These are phyloP conservation scores for Falco naumanni DNA, from an alignment of 2,797 vertebrate species.

Conservation along the genomic window DNA sequence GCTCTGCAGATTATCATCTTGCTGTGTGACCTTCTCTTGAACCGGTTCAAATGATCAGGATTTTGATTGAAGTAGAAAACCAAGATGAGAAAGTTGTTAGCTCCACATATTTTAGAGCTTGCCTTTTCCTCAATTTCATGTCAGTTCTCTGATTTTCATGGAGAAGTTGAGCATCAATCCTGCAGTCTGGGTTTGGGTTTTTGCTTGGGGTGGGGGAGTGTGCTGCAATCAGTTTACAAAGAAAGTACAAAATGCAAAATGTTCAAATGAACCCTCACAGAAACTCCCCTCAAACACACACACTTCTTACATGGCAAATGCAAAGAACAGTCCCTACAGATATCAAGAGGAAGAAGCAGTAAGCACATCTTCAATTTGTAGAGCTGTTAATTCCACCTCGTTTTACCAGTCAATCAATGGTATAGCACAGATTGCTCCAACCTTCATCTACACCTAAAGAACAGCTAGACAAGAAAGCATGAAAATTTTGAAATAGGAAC, in stretches of 20 bases:
- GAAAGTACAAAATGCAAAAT: not conserved
- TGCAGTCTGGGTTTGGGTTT: not conserved
- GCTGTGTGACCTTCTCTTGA: constrained; percentile 1
- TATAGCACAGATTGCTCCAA: not conserved
- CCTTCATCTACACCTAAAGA: not conserved
- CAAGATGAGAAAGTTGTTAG: not conserved
- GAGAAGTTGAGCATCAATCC: not conserved
- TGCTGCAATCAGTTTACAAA: not conserved
- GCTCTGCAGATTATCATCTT: constrained; percentile 6
- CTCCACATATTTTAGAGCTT: not conserved
- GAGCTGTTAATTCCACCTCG: not conserved
- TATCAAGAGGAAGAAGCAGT: not conserved
- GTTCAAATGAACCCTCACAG: not conserved
- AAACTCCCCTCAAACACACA: accelerated
- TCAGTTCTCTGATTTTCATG: not conserved
- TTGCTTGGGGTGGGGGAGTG: too few relatives aligned
- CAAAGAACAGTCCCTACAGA: not conserved
- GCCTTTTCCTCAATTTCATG: not conserved
- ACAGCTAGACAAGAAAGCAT: not conserved
- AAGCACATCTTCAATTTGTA: not conserved
- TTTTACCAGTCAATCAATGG: not conserved
- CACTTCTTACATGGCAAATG: accelerated
- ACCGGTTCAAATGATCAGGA: constrained; percentile 22
- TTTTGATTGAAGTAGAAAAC: constrained; percentile 11
- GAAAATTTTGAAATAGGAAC: not conserved